Evolutionary conservation across 2,113 vertebrate genomes (phyloP), one percentile per base, ranked within the genome.

Genomic region (Platysternon megacephalum): DNA sequence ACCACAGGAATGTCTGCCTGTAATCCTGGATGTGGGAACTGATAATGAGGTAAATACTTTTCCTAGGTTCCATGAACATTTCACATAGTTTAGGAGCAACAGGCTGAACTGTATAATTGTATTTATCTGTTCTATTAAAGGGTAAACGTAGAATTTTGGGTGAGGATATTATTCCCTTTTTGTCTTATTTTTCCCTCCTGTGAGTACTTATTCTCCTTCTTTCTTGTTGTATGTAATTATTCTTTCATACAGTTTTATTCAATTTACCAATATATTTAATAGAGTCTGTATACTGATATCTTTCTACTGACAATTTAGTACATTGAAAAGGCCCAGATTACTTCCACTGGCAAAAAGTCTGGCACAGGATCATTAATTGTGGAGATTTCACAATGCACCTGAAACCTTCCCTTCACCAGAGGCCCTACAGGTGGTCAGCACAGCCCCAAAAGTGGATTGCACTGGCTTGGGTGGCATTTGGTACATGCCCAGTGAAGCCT

Each of bases 1-100:
- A 22, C 99, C 99, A 44, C 97, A 99, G 0, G 98, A 99, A 56
- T 99, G 99, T 95, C 98, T 99, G 82, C 99, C 99, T 28, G 97
- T 99, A 96, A 99, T 98, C 98, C 93, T 99, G 97, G 99, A 99
- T 5, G 99, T 99, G 92, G 99, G 99, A 97, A 99, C 99, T 68
- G 99, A 99, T 97, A 99, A 99, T 94, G 98, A 99, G 99, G 99
- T 99, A 98, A 97, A 79, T 44, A 16, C 21, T 94, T 96, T 72
- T 35, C 72, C 87, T 89, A 90, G 13, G 13, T 49, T 35, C 9
- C 84, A 3, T 42, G 4, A 83, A 26, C 42, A 48, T 61, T 84
- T 68, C 72, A 49, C 46, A 42, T 84, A 17, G 88, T 91, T 87
- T 46, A 93, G 72, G 35, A 39, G 65, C 44, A 58, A 4, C 19